Conservation (phyloP, 2,888 invertebrate species). For the Drosophila meridionalis region DNA sequence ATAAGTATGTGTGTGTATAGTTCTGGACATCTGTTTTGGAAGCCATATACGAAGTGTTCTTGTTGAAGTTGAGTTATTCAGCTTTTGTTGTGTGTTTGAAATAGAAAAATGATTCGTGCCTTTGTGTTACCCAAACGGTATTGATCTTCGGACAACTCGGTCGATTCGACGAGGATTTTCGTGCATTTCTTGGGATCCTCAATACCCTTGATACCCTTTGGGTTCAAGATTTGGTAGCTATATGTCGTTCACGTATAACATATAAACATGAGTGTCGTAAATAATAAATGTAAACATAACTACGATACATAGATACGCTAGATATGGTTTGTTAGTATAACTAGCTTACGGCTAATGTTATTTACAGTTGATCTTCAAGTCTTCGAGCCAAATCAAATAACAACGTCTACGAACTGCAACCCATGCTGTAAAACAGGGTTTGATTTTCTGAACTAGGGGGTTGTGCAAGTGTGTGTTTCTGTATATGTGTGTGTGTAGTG, state of each 20-base stretch:
- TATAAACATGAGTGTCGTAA: conserved; percentile 57
- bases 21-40: conserved; percentile 68
- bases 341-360: conserved; percentile 70
- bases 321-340: conserved; percentile 57
- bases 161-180: conserved; percentile 91
- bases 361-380: conserved; percentile 63
- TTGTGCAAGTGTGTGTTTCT: conserved; percentile 23
- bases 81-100: conserved; percentile 24
- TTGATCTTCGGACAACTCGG: conserved; percentile 94
- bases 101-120: conserved; percentile 88
- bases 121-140: conserved; percentile 99
- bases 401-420: conserved; percentile 54
- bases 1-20: conserved; percentile 23
- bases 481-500: conserved; percentile 36
- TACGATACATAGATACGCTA: conserved; percentile 22
- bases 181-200: conserved; percentile 93
- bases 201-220: conserved; percentile 92
- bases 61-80: conserved; percentile 44
- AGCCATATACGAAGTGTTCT: conserved; percentile 71
- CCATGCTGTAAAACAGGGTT: conserved; percentile 62
- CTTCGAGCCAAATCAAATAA: conserved; percentile 21
- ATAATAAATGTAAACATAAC: conserved; percentile 41
- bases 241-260: conserved; percentile 78
- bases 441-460: conserved; percentile 24
- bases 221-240: conserved; percentile 99